Conservation (phyloP, 2,888 invertebrate species). For the Sarcophaga carnaria region DNA sequence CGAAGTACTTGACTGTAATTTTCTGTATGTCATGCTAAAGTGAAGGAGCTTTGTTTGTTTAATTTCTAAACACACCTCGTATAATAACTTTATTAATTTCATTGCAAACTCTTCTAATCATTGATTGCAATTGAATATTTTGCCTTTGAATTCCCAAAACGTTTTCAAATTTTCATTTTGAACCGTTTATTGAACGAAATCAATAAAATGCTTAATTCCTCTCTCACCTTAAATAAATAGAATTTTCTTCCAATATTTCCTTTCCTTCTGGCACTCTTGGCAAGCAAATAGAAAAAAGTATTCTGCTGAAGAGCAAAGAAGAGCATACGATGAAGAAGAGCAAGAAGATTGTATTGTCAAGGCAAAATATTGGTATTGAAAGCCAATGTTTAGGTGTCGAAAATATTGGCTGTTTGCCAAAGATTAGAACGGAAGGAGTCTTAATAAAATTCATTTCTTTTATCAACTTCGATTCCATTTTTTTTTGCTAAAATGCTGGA, state of each 20-base stretch:
- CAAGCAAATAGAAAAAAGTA: neutral
- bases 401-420: slow-evolving; percentile 50
- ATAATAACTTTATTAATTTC: neutral
- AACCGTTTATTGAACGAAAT: neutral
- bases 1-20: too few species aligned
- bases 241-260: neutral
- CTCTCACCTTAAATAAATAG: neutral
- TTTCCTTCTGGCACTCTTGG: neutral
- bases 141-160: neutral
- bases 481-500: neutral
- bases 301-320: too few species aligned
- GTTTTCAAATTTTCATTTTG: neutral
- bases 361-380: slow-evolving; percentile 13
- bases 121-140: neutral
- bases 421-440: slow-evolving; percentile 7
- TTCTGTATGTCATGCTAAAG: too few species aligned
- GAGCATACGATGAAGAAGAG: neutral
- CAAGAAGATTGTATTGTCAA: slow-evolving; percentile 14
- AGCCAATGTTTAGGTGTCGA: neutral
- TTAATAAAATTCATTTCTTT: slow-evolving; percentile 41
- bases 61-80: too few species aligned
- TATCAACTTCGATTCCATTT: neutral
- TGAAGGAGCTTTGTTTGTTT: too few species aligned
- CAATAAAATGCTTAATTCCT: neutral
- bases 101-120: neutral